A percentile compares a stretch with the other conserved stretches of the same genome.
These are phyloP conservation scores for Macrosteles quadrilineatus DNA, from an alignment of 1,140 invertebrate genomes.

Conservation along the genomic window DNA sequence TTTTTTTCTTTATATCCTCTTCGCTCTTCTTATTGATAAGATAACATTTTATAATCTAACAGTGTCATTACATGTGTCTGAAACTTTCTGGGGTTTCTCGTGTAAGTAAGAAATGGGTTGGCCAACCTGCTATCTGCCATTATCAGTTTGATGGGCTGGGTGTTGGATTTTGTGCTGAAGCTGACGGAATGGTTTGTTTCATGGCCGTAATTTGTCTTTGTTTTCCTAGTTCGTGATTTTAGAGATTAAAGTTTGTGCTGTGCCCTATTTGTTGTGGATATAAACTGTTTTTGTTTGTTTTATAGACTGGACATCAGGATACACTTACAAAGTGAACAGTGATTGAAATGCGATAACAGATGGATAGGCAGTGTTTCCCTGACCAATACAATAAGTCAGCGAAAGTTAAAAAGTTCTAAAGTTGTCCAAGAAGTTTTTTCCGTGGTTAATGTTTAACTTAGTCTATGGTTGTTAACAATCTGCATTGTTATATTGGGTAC, in stretches of 20 bases:
- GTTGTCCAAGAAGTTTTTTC: not conserved
- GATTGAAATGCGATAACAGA: not conserved
- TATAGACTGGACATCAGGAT: not conserved
- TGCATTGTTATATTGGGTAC: not conserved
- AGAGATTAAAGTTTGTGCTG: not conserved
- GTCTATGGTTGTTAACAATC: not conserved
- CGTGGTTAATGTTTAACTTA: not conserved
- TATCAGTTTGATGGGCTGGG: slow-evolving; percentile 10
- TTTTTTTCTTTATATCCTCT: too few species aligned
- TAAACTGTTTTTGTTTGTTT: not conserved
- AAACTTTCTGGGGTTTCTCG: too few species aligned
- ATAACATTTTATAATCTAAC: too few species aligned
- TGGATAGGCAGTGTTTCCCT: not conserved
- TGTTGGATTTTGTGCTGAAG: not conserved
- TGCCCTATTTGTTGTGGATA: not conserved
- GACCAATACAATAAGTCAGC: not conserved
- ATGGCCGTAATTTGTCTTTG: not conserved
- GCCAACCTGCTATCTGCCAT: not conserved
- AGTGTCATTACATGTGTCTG: too few species aligned
- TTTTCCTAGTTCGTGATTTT: not conserved
- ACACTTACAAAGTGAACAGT: not conserved
- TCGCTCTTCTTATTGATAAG: too few species aligned
- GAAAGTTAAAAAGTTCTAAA: not conserved
- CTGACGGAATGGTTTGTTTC: not conserved
- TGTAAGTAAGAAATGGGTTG: too few species aligned